Evolutionary conservation across 92 coral and sea anemone genomes (phyloP), one percentile per base, ranked within the genome.

Genomic region (Montipora capitata): DNA sequence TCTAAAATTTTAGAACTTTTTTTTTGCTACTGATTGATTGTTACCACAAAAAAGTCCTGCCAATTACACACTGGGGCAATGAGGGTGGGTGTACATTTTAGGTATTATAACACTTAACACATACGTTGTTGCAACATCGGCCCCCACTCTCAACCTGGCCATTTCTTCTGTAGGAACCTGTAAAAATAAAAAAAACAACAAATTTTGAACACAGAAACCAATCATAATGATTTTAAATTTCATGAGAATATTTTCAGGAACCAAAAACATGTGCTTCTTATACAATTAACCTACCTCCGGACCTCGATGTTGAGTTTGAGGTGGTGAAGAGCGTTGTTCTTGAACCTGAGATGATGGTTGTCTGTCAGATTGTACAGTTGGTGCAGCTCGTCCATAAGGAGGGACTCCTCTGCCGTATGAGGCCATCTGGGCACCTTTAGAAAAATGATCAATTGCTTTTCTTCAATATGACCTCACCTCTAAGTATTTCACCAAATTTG

Each of bases 321-420:
- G 77, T 13, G 77, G 77, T 62, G 80, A 76, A 4, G 72, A 40
- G 9, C 71, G 92, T 85, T 77, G 74, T 10, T 72, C 88, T 48
- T 48, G 52, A 41, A 80, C 20, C 10, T 80, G 79, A 72, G 43
- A 43, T 16, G 77, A 66, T 12, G 74, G 92, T 20, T 85, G 90
- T 85, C 72, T 16, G 45, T 81, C 43, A 39, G 85, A 40, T 6
- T 62, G 80, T 2, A 59, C 41, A 39, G 69, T 59, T 14, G 70
- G 76, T 40, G 64, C 54, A 7, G 45, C 88, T 12, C 87, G 79
- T 20, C 89, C 94, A 80, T 86, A 81, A 27, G 93, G 68, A n/a
- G 88, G 78, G 64, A 64, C 64, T 7, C 88, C 85, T 82, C 87
- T 71, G 45, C 87, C 88, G 27, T 84, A 84, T 4, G 83, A 45